Conservation (phyloP, 2,888 invertebrate species). For the Uropetala carovei region DNA sequence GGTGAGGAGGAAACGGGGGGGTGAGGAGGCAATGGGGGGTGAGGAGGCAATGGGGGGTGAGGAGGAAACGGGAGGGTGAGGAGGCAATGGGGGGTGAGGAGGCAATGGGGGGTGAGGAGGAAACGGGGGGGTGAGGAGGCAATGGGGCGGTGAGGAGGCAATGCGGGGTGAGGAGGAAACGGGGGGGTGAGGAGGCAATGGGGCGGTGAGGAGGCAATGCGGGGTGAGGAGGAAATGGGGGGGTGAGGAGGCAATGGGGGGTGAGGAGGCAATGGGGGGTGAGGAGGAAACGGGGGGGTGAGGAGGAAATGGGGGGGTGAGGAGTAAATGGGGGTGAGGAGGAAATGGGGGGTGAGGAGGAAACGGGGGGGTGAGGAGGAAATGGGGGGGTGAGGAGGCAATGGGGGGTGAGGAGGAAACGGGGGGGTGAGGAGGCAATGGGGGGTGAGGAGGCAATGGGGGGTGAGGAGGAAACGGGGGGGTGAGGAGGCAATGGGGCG, state of each 20-base stretch:
- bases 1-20: too few relatives aligned
- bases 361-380: neutral
- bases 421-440: too few relatives aligned
- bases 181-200: neutral
- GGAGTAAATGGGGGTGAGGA: neutral
- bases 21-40: neutral
- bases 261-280: too few relatives aligned
- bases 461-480: neutral
- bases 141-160: too few relatives aligned
- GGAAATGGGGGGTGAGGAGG: neutral
- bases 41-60: too few relatives aligned
- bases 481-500: too few relatives aligned
- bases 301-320: neutral
- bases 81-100: too few relatives aligned
- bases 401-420: too few relatives aligned
- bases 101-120: too few relatives aligned
- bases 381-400: neutral
- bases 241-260: too few relatives aligned
- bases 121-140: neutral
- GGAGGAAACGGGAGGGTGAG: neutral
- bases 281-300: neutral
- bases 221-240: too few relatives aligned
- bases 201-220: neutral
- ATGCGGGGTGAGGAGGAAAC: too few relatives aligned
- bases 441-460: neutral